These are phyloP conservation scores for Eumacrocentrus americanus DNA, from an alignment of 2,888 invertebrate species.

Conservation along the genomic window DNA sequence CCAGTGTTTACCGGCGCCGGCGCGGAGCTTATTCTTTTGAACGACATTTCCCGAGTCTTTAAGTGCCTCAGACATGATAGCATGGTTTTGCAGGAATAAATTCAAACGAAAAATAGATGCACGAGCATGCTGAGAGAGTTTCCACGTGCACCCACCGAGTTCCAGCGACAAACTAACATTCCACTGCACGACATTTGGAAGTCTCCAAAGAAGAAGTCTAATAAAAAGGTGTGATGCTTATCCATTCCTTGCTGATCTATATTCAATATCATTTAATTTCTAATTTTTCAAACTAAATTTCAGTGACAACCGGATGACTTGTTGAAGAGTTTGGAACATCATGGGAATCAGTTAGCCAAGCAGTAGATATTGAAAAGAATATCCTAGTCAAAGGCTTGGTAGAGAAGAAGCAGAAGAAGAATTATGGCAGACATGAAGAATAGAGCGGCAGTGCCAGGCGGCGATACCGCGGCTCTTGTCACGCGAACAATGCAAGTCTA, in stretches of 20 bases:
- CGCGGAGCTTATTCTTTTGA: conserved; percentile 41
- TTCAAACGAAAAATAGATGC: too few species aligned
- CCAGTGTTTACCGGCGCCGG: conserved; percentile 39
- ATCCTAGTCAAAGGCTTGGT: too few species aligned
- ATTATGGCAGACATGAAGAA: conserved; percentile 49
- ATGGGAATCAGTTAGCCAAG: not conserved
- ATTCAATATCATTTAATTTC: too few species aligned
- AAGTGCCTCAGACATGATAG: conserved; percentile 44
- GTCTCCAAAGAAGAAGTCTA: not conserved
- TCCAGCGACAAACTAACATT: not conserved
- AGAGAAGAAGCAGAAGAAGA: conserved; percentile 46
- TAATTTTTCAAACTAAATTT: too few species aligned
- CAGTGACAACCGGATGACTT: too few species aligned
- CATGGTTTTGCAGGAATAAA: not conserved
- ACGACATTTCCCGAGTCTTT: conserved; percentile 43
- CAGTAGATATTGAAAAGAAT: not conserved
- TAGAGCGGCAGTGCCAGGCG: conserved; percentile 65
- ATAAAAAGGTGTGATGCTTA: conserved; percentile 9
- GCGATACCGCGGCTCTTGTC: conserved; percentile 53
- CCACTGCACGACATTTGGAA: conserved; percentile 10
- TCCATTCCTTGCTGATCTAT: too few species aligned
- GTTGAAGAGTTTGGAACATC: too few species aligned
- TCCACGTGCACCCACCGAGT: conserved; percentile 4
- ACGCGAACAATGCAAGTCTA: conserved; percentile 40
- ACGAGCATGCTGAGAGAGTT: too few species aligned